These are phyloP conservation scores for Rhabdophis nuchalis DNA, from an alignment of 2,797 vertebrate species.

Conservation along the genomic window DNA sequence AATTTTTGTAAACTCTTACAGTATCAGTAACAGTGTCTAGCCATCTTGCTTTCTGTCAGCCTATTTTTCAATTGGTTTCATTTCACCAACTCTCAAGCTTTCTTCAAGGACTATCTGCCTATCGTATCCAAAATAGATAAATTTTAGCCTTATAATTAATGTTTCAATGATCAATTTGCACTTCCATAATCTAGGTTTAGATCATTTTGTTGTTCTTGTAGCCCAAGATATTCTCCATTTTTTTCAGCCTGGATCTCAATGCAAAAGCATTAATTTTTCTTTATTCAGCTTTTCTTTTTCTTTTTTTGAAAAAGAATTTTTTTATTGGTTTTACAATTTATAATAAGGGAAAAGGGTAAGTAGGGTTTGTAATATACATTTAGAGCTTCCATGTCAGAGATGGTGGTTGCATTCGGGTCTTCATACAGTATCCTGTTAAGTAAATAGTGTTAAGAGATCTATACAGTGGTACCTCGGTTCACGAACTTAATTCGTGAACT, in stretches of 20 bases:
- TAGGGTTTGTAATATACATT: no score
- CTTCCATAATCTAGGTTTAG: not conserved
- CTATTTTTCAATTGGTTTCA: not conserved
- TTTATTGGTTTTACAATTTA: no score
- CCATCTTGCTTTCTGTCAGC: not conserved
- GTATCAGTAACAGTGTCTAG: not conserved
- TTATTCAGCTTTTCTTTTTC: not conserved
- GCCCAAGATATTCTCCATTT: not conserved
- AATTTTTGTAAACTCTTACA: not conserved
- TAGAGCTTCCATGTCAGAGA: no score
- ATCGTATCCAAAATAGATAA: not conserved
- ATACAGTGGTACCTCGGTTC: no score
- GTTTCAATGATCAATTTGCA: not conserved
- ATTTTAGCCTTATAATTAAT: not conserved
- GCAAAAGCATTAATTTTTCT: not conserved
- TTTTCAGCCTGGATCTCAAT: not conserved
- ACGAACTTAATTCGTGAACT: no score
- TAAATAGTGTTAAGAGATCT: no score
- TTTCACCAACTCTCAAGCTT: not conserved
- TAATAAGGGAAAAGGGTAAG: no score
- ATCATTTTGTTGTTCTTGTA: not conserved
- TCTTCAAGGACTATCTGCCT: not conserved
- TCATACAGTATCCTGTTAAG: no score
- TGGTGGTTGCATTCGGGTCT: no score
- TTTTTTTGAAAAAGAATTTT: no score